Conservation (phyloP, 2,113 vertebrate species). For the Thermophis baileyi region DNA sequence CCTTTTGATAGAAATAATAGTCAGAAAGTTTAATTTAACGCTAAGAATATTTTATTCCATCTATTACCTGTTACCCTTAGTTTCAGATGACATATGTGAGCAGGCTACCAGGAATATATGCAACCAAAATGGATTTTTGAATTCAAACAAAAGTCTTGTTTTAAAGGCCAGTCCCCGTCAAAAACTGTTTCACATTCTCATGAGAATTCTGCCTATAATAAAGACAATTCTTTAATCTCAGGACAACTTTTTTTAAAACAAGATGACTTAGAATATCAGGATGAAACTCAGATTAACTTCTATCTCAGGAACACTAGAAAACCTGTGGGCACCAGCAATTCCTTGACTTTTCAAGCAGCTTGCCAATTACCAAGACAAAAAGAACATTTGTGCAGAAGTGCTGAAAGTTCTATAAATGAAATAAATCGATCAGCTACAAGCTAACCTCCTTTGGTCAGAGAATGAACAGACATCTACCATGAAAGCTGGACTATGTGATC, state of each 20-base stretch:
- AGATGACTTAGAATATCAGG: slow-evolving; percentile 61
- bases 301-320: slow-evolving; percentile 59
- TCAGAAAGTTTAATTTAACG: slow-evolving; percentile 42
- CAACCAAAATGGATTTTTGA: slow-evolving; percentile 8
- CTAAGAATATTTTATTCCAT: slow-evolving; percentile 53
- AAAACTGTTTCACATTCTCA: too few species aligned
- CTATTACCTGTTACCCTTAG: slow-evolving; percentile 33
- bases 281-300: slow-evolving; percentile 55
- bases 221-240: slow-evolving; percentile 64
- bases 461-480: slow-evolving; percentile 71
- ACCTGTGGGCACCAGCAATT: slow-evolving; percentile 38
- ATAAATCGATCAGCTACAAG: slow-evolving; percentile 66
- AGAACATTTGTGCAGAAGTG: slow-evolving; percentile 23
- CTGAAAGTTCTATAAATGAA: slow-evolving; percentile 50
- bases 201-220: slow-evolving; percentile 42
- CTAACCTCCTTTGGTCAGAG: slow-evolving; percentile 27
- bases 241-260: slow-evolving; percentile 64
- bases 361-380: slow-evolving; percentile 51
- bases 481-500: slow-evolving; percentile 67
- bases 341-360: slow-evolving; percentile 35
- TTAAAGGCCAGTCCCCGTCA: too few species aligned
- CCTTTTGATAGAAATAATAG: slow-evolving; percentile 43
- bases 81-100: slow-evolving; percentile 28
- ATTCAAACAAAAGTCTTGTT: slow-evolving; percentile 27
- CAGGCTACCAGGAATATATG: slow-evolving; percentile 27